phyloP scores from a whole-genome alignment of 2,888 invertebrate species.

The Eristalis pertinax region DNA sequence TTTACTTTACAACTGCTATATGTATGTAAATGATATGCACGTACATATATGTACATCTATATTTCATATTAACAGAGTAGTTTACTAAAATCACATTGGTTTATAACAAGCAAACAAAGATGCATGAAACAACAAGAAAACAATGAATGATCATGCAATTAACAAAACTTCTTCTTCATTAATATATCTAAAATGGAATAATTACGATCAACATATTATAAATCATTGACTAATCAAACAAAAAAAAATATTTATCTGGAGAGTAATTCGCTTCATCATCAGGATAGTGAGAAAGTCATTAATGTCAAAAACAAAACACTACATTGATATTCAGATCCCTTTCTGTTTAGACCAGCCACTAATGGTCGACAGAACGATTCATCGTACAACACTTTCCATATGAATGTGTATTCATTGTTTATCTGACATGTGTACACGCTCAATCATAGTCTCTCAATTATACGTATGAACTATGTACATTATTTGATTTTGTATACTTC shows the following conservation, averaged over 20 bases:
- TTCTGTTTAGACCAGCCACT: background rate
- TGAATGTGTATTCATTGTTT: constrained; percentile 11
- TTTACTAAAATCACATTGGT: background rate
- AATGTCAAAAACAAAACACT: background rate
- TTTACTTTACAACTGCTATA: too few species aligned
- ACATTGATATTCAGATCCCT: background rate
- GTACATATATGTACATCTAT: too few species aligned
- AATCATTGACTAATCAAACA: background rate
- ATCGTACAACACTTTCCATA: background rate
- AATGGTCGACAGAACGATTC: constrained; percentile 10
- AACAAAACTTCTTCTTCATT: background rate
- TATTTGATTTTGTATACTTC: constrained; percentile 7
- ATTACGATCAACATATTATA: background rate
- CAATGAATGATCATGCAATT: background rate
- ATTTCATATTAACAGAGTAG: too few species aligned
- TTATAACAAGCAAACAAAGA: too few species aligned
- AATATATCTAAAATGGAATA: background rate
- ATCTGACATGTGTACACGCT: constrained; percentile 1
- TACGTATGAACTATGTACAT: background rate
- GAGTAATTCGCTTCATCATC: background rate
- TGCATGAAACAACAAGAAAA: background rate
- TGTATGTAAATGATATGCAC: too few species aligned
- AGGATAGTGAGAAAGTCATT: background rate
- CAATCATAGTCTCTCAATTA: background rate
- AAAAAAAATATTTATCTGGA: background rate